phyloP scores from a whole-genome alignment of 2,797 vertebrate species.

The Lemur catta region DNA sequence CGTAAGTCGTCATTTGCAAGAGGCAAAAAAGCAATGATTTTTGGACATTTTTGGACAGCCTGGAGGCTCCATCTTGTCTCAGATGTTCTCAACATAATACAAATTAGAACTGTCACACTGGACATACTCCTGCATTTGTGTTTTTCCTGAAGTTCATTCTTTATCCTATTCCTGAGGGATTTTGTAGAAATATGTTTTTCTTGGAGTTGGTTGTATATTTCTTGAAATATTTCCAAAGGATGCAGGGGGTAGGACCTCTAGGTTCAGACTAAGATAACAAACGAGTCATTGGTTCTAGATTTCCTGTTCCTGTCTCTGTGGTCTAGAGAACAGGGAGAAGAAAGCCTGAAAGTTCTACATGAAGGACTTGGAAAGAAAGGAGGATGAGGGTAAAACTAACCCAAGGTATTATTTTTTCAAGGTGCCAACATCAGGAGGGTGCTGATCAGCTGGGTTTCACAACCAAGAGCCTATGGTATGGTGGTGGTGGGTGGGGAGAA shows the following conservation, averaged over 20 bases:
- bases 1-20: background rate
- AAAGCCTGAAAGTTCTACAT: background rate
- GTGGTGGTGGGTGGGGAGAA: rapidly evolving
- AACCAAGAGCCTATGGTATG: background rate
- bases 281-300: background rate
- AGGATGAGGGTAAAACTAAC: background rate
- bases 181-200: background rate
- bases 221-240: background rate
- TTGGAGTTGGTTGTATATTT: background rate
- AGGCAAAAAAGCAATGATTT: background rate
- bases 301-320: background rate
- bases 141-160: background rate
- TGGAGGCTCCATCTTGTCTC: background rate
- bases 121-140: background rate
- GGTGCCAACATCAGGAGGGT: background rate
- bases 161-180: background rate
- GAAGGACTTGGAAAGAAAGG: background rate
- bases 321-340: background rate
- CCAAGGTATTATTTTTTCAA: background rate
- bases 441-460: background rate
- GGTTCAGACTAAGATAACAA: background rate
- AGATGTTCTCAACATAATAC: background rate
- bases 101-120: background rate
- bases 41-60: background rate
- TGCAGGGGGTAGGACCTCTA: background rate